phyloP scores from a whole-genome alignment of 2,797 vertebrate genomes.

The Halcyon leucocephala region DNA sequence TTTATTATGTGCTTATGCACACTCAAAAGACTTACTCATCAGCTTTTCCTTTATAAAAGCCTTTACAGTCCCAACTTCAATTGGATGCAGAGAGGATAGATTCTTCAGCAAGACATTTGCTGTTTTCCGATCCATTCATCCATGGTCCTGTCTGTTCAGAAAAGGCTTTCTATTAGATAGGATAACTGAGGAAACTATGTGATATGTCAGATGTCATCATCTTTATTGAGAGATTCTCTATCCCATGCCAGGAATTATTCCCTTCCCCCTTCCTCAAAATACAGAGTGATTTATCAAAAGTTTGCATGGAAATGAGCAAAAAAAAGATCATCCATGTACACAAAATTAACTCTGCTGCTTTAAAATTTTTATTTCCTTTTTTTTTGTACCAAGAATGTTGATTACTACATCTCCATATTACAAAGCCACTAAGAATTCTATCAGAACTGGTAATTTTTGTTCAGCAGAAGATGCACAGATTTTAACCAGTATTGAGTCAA shows the following conservation, averaged over 20 bases:
- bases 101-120: background rate
- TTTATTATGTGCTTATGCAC: background rate
- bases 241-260: background rate
- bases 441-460: background rate
- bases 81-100: background rate
- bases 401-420: background rate
- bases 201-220: background rate
- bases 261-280: background rate
- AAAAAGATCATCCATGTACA: background rate
- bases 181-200: too few relatives aligned
- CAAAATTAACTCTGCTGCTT: background rate
- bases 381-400: background rate
- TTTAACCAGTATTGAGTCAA: background rate
- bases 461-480: background rate
- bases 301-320: background rate
- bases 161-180: background rate
- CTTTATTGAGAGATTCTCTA: background rate
- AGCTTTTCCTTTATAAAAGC: conserved; percentile 15
- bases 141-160: background rate
- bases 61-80: background rate
- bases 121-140: background rate
- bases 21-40: conserved; percentile 16
- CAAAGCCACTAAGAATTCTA: background rate
- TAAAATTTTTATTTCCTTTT: too few relatives aligned
- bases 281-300: background rate